Percentiles rank a stretch among this genome's conserved stretches.
phyloP scores from a whole-genome alignment of 1,140 invertebrate species.

The Medauroidea extradentata region DNA sequence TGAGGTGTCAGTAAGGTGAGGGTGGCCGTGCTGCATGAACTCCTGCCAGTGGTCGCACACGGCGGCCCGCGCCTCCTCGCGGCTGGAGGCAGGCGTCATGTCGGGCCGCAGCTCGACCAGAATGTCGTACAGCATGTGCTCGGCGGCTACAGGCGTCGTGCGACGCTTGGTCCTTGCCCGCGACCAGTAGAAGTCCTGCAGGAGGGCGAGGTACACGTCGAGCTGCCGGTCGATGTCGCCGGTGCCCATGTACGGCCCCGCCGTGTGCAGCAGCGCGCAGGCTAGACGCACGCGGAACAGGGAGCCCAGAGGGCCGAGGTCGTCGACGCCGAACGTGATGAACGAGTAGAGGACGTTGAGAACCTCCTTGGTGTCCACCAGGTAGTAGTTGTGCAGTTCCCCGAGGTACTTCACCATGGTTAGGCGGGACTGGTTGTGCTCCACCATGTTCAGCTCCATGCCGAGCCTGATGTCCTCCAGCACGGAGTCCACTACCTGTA shows the following conservation, averaged over 20 bases:
- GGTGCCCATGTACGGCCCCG: slow-evolving; percentile 81
- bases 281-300: slow-evolving; percentile 81
- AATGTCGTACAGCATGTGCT: too few species aligned
- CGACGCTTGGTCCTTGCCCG: too few species aligned
- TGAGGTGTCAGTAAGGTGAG: too few species aligned
- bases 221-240: neutral
- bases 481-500: slow-evolving; percentile 88
- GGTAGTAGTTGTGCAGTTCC: slow-evolving; percentile 93
- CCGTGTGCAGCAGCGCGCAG: slow-evolving; percentile 89
- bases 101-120: too few species aligned
- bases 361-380: slow-evolving; percentile 83
- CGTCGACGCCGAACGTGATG: slow-evolving; percentile 84
- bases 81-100: too few species aligned
- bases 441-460: slow-evolving; percentile 87
- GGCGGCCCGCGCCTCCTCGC: too few species aligned
- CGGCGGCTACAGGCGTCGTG: too few species aligned
- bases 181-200: slow-evolving; percentile 84
- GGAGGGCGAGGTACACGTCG: slow-evolving; percentile 7
- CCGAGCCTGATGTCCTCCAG: slow-evolving; percentile 92
- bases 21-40: too few species aligned
- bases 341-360: slow-evolving; percentile 79
- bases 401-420: slow-evolving; percentile 90
- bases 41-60: too few species aligned
- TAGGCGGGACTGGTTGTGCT: slow-evolving; percentile 89
- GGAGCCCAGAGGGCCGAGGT: slow-evolving; percentile 85